Evolutionary conservation across 2,888 invertebrate genomes (phyloP), one percentile per base, ranked within the genome.

Genomic region (Eumerus sabulonum): DNA sequence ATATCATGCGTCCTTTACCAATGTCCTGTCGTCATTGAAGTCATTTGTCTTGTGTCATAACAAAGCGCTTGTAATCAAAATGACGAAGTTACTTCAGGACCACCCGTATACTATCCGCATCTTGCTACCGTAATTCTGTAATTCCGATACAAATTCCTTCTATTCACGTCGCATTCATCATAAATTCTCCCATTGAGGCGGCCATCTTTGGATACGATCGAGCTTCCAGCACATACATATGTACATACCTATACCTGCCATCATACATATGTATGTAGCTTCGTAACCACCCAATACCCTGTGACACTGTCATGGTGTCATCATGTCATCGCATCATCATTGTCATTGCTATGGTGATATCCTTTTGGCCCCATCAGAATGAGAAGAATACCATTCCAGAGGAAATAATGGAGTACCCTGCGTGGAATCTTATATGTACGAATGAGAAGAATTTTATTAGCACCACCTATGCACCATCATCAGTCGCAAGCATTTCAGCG

Each of bases 391-490:
- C 42, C 47, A 27, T 72, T 47, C 47, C 72, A 68, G 36, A 67
- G 73, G n/a, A n/a, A 77, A 77, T 77, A 77, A 77, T 77, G 62
- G 77, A 77, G 77, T 72, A 72, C 72, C 57, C 62, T 72, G 67
- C 72, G 77, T 77, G 73, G 77, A 77, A 72, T 77, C 63, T 73
- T 77, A 68, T 77, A n/a, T n/a, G n/a, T n/a, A 62, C 63, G 77
- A 77, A 73, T 57, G 67, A 63, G 67, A 27, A 4, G 66, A 67
- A 72, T 77, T 77, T 73, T 77, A 67, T 79, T 74, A 79, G 64
- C 64, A 73, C 38, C 74, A 27, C 27, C 27, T 27, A 27, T 27
- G 27, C 27, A 4, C 3, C 27, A 27, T n/a, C n/a, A n/a, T n/a
- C n/a, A n/a, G n/a, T n/a, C n/a, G n/a, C n/a, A n/a, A n/a, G n/a